Conservation (phyloP, 2,888 invertebrate genomes). For the Craniophora ligustri region DNA sequence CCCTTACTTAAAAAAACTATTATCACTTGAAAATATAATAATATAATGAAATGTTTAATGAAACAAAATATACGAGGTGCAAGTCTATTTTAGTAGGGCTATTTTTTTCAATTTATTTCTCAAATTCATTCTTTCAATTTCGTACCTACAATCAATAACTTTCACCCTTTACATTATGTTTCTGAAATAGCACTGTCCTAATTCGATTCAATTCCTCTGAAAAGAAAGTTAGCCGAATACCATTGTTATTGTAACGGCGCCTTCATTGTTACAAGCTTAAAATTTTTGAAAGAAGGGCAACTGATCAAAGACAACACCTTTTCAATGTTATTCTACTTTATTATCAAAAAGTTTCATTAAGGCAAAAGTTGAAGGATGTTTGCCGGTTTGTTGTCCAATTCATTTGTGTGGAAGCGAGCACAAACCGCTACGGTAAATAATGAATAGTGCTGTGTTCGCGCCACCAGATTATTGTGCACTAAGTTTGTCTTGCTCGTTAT, state of each 20-base stretch:
- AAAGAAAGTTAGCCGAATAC: slow-evolving; percentile 42
- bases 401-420: slow-evolving; percentile 73
- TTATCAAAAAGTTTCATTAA: slow-evolving; percentile 79
- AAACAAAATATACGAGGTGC: too few relatives aligned
- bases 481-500: slow-evolving; percentile 77
- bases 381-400: slow-evolving; percentile 78
- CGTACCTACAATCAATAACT: slow-evolving; percentile 25
- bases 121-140: too few relatives aligned
- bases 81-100: too few relatives aligned
- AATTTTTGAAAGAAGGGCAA: slow-evolving; percentile 63
- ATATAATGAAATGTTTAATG: too few relatives aligned
- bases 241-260: slow-evolving; percentile 53
- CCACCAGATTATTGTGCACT: slow-evolving; percentile 76
- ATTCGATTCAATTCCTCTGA: slow-evolving; percentile 49
- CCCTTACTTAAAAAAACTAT: too few relatives aligned
- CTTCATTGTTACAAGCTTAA: slow-evolving; percentile 61
- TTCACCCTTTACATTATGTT: slow-evolving; percentile 22
- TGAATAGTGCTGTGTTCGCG: slow-evolving; percentile 70
- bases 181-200: slow-evolving; percentile 22
- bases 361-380: slow-evolving; percentile 77
- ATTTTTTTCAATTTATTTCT: too few relatives aligned
- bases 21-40: too few relatives aligned
- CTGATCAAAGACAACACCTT: slow-evolving; percentile 78
- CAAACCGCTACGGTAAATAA: slow-evolving; percentile 75
- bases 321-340: slow-evolving; percentile 71